Conservation (phyloP, 2,888 invertebrate genomes). For the Drosophila yooni region DNA sequence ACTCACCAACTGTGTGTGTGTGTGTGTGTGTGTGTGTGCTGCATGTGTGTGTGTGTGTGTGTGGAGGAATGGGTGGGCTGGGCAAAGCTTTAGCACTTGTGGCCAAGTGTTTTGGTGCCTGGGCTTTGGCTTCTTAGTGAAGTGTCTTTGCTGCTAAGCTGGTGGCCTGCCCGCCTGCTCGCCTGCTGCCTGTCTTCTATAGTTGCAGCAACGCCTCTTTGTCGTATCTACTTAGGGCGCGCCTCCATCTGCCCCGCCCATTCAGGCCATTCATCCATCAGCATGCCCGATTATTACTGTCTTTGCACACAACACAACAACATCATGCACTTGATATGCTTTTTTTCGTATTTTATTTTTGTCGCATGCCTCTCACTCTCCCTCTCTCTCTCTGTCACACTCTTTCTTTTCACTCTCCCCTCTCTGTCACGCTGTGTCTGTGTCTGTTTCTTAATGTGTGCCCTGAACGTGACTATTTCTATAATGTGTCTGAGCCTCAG, state of each 20-base stretch:
- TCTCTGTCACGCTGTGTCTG: neutral
- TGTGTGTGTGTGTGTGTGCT: neutral
- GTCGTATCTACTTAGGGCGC: conserved; percentile 59
- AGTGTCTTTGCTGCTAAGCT: conserved; percentile 52
- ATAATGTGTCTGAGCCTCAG: conserved; percentile 45
- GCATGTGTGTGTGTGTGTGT: neutral
- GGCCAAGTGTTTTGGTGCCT: conserved; percentile 62
- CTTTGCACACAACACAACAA: conserved; percentile 26
- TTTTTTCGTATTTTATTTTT: conserved; percentile 14
- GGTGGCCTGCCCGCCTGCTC: conserved; percentile 10
- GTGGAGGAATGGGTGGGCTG: neutral
- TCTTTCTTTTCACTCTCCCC: neutral
- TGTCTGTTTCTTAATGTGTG: conserved; percentile 22
- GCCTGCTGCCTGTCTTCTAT: conserved; percentile 4
- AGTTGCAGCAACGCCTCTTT: conserved; percentile 56
- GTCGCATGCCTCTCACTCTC: conserved; percentile 25
- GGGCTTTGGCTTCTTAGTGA: conserved; percentile 51
- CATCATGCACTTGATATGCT: conserved; percentile 69
- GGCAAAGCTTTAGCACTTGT: conserved; percentile 57
- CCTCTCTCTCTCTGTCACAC: neutral
- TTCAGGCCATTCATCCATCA: conserved; percentile 21
- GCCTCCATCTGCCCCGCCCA: conserved; percentile 8
- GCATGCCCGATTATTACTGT: conserved; percentile 52
- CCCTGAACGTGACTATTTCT: conserved; percentile 68
- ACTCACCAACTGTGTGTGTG: conserved; percentile 35